Percentiles rank a stretch among this genome's conserved stretches.
Evolutionary conservation across 2,797 vertebrate genomes (phyloP).

Genomic region (Notolabrus celidotus): DNA sequence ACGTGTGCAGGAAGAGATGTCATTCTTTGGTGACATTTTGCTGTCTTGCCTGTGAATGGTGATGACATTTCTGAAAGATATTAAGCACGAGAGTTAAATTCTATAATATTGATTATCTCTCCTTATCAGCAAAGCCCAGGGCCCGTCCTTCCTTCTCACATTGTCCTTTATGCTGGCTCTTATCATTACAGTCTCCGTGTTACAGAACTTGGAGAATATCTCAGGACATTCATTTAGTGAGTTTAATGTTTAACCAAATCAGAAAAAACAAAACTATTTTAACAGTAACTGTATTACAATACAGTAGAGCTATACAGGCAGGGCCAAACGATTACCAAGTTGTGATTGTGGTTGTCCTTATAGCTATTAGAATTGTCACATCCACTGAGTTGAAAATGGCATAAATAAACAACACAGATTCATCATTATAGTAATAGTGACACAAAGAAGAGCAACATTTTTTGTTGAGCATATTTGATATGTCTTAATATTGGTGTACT

Average conservation of each 20-base stretch:
- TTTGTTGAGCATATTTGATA: too few species aligned
- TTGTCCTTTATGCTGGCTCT: conserved; percentile 34
- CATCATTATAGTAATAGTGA: too few species aligned
- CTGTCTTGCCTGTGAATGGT: conserved; percentile 53
- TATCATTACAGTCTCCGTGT: conserved; percentile 32
- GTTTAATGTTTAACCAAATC: conserved; percentile 2
- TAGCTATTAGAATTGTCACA: too few species aligned
- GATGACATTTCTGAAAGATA: conserved; percentile 66
- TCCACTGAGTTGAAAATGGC: too few species aligned
- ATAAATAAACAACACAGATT: not conserved
- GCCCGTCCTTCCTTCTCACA: conserved; percentile 29
- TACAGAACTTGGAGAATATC: conserved; percentile 25
- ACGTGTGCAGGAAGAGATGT: conserved; percentile 69
- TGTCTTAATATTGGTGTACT: too few species aligned
- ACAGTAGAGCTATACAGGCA: not conserved
- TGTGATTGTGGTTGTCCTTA: not conserved
- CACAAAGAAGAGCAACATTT: too few species aligned
- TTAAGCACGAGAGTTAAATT: conserved; percentile 60
- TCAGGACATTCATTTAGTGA: conserved; percentile 2
- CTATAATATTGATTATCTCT: conserved; percentile 75
- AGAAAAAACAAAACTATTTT: not conserved
- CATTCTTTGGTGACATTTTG: conserved; percentile 73
- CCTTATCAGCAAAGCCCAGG: conserved; percentile 74
- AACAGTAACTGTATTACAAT: not conserved
- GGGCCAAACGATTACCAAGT: not conserved